Evolutionary conservation across 2,113 vertebrate genomes (phyloP), one percentile per base, ranked within the genome.

Genomic region (Scatophagus argus): DNA sequence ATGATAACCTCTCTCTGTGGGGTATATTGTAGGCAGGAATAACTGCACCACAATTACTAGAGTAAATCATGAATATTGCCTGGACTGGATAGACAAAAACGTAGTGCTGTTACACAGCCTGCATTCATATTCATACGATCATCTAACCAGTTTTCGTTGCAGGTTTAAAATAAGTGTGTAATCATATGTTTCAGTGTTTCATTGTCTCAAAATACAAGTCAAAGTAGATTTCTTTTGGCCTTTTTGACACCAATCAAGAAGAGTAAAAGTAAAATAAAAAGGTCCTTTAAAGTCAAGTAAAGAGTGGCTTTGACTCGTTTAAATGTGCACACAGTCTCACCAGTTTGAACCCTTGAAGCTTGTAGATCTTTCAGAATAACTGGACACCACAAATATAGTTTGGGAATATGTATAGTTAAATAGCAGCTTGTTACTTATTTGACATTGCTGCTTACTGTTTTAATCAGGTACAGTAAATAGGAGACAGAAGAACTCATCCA

Each of bases 401-500:
- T 29, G 41, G 3, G 23, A 62, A 29, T 1, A 13, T 5, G 4
- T 41, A 55, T 21, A 4, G 29, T 25, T 36, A 41, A 11, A 12
- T 8, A 29, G 19, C 44, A 38, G 23, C n/a, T n/a, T 51, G 14
- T 32, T 10, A 19, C n/a, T 64, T 1, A 43, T 72, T 9, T 31
- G 31, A 65, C n/a, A 36, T 1, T 19, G 59, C 46, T 13, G 21
- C 43, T 25, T 41, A 36, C 17, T 51, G 25, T 74, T 71, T 72
- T 51, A 74, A 69, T 39, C 52, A 56, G 31, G 27, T 72, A 54
- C 46, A 71, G 47, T 25, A 7, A 61, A 29, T 32, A n/a, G 39
- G 16, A n/a, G 3, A 34, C 3, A 29, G 60, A 83, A 77, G 49
- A 62, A 59, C 76, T 85, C 75, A 86, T 83, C 62, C 32, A 52